Conservation (phyloP, 2,888 invertebrate species). For the Coremacera marginata region DNA sequence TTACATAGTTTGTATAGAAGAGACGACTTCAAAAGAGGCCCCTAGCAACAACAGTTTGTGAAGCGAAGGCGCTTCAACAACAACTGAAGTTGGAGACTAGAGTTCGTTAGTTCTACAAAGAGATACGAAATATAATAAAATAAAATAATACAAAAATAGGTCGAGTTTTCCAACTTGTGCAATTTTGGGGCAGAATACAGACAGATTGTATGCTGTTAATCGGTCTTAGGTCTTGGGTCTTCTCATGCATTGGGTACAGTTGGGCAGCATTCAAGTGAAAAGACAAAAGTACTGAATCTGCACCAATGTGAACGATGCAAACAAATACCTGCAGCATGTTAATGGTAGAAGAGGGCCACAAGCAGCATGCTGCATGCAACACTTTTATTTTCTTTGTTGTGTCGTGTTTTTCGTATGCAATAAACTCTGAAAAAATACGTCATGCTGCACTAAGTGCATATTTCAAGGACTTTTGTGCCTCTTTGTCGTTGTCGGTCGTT, state of each 20-base stretch:
- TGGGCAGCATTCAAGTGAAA: slow-evolving; percentile 10
- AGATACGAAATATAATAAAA: too few species aligned
- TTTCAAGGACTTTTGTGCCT: slow-evolving; percentile 60
- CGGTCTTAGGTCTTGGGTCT: neutral
- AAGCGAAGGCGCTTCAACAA: too few species aligned
- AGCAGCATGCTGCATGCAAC: neutral
- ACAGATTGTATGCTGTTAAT: too few species aligned
- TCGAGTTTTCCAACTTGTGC: too few species aligned
- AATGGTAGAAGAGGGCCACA: neutral
- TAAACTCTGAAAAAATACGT: slow-evolving; percentile 49
- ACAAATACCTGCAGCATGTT: neutral
- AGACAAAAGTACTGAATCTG: slow-evolving; percentile 7
- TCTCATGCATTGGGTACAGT: slow-evolving; percentile 21
- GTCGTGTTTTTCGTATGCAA: slow-evolving; percentile 17
- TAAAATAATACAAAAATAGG: too few species aligned
- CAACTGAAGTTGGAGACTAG: neutral
- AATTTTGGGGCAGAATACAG: too few species aligned
- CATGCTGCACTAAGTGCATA: slow-evolving; percentile 57
- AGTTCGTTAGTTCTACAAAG: neutral
- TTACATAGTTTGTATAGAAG: neutral
- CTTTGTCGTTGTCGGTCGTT: slow-evolving; percentile 50
- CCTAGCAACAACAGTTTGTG: neutral
- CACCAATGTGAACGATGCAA: neutral
- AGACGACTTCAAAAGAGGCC: neutral
- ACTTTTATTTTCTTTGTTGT: slow-evolving; percentile 30